A percentile compares a stretch with the other conserved stretches of the same genome.
These are phyloP conservation scores for Labroides dimidiatus DNA, from an alignment of 2,797 vertebrate genomes.

Conservation along the genomic window DNA sequence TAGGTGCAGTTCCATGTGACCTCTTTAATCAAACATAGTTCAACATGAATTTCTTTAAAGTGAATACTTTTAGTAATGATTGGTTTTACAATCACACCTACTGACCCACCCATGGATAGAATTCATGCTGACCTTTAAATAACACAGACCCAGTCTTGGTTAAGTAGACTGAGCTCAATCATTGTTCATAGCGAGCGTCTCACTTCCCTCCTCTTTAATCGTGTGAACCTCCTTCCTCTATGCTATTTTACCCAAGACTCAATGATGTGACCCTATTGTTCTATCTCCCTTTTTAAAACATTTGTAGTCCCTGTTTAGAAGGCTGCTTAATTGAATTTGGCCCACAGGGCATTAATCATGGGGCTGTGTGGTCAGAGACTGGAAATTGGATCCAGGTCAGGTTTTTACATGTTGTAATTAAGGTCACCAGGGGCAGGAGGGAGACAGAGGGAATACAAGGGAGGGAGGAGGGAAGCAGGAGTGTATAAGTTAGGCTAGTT, in stretches of 20 bases:
- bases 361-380: slow-evolving; percentile 59
- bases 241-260: background rate
- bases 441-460: slow-evolving; percentile 19
- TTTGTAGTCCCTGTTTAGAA: slow-evolving; percentile 55
- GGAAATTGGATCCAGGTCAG: slow-evolving; percentile 76
- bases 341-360: slow-evolving; percentile 69
- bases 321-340: slow-evolving; percentile 72
- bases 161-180: background rate
- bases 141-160: background rate
- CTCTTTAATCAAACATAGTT: no score
- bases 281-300: slow-evolving; percentile 15
- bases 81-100: background rate
- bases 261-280: slow-evolving; percentile 24
- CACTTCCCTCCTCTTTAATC: slow-evolving; percentile 10
- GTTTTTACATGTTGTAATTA: slow-evolving; percentile 81
- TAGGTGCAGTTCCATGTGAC: no score
- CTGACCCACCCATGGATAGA: slow-evolving; percentile 32
- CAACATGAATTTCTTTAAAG: background rate
- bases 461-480: slow-evolving; percentile 1
- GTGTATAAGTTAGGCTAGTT: background rate
- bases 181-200: slow-evolving; percentile 7
- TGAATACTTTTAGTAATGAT: background rate
- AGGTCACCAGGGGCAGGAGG: slow-evolving; percentile 59
- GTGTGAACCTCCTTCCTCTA: slow-evolving; percentile 3
- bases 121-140: slow-evolving; percentile 3